Conservation (phyloP, 1,140 invertebrate species). For the Drosophila neocordata region DNA sequence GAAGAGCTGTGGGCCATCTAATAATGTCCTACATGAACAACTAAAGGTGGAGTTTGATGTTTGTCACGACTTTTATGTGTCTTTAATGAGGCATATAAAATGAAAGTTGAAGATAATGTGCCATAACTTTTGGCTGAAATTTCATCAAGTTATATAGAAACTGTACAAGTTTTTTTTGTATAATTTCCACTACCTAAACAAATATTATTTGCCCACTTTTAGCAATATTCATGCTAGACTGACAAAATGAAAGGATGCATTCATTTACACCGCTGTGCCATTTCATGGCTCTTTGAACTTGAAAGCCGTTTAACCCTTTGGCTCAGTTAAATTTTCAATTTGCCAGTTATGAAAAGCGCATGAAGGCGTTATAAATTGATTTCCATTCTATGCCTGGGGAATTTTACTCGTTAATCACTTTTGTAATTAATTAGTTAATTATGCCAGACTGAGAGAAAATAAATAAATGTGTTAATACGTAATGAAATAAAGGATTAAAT, state of each 20-base stretch:
- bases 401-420: conserved; percentile 13
- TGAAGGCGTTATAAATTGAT: conserved; percentile 69
- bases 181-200: background rate
- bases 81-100: conserved; percentile 40
- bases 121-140: background rate
- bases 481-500: conserved; percentile 67
- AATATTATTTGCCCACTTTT: conserved; percentile 24
- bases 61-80: conserved; percentile 30
- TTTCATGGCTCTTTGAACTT: conserved; percentile 67
- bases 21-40: conserved; percentile 65
- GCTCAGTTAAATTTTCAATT: conserved; percentile 66
- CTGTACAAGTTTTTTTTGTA: background rate
- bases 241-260: conserved; percentile 35
- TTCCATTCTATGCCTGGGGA: conserved; percentile 42
- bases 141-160: background rate
- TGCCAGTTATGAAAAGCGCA: conserved; percentile 56
- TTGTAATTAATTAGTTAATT: conserved; percentile 68
- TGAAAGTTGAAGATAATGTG: background rate
- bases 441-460: conserved; percentile 18
- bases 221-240: conserved; percentile 30
- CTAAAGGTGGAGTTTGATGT: conserved; percentile 39
- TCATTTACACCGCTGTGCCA: conserved; percentile 28
- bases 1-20: conserved; percentile 35
- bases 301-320: conserved; percentile 41
- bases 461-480: conserved; percentile 53